These are phyloP conservation scores for Pseudopodoces humilis DNA, from an alignment of 2,113 vertebrate species.

Conservation along the genomic window DNA sequence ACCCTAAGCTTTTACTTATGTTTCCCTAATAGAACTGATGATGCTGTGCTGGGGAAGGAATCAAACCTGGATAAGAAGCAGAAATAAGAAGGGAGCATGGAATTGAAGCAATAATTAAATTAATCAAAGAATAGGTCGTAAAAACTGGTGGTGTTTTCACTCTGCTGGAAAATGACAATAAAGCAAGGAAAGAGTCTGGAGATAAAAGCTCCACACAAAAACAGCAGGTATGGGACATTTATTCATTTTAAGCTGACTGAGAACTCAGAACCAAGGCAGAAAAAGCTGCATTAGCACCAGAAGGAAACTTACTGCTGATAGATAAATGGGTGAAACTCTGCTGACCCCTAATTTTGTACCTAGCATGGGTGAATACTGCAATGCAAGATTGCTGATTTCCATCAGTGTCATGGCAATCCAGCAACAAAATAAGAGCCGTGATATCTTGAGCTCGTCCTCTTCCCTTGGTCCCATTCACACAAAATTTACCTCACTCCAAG, in stretches of 20 bases:
- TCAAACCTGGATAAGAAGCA: not conserved
- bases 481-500: not conserved
- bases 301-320: not conserved
- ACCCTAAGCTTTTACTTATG: not conserved
- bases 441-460: not conserved
- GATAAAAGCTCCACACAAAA: not conserved
- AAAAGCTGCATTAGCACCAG: not conserved
- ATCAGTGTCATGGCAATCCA: not conserved
- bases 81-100: not conserved
- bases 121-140: not conserved
- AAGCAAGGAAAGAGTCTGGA: not conserved
- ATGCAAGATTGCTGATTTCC: not conserved
- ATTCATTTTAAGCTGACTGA: not conserved
- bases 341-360: rapidly evolving
- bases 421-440: not conserved
- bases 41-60: rapidly evolving
- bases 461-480: not conserved
- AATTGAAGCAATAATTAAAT: not conserved
- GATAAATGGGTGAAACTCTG: not conserved
- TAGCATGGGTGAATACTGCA: not conserved
- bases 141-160: not conserved
- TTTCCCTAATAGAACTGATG: not conserved
- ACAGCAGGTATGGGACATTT: rapidly evolving
- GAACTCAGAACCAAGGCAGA: not conserved
- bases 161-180: not conserved